Conservation (phyloP, 2,113 vertebrate species). For the Struthio camelus region DNA sequence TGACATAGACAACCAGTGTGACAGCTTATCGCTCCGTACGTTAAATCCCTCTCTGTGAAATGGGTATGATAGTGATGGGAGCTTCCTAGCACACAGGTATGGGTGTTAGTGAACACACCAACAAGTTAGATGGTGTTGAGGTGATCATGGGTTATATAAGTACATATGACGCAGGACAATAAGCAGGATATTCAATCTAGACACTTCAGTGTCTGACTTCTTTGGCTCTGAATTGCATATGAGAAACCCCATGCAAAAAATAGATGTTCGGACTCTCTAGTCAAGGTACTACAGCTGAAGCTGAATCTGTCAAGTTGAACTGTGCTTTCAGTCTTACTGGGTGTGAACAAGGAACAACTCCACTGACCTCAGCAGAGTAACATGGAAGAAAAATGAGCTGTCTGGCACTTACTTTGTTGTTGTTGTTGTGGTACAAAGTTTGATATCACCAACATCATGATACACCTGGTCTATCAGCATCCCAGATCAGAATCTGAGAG, state of each 20-base stretch:
- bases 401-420: not conserved
- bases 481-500: slow-evolving; percentile 16
- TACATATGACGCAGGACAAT: not conserved
- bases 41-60: not conserved
- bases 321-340: not conserved
- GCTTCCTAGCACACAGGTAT: not conserved
- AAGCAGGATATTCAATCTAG: not conserved
- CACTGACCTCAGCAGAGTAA: not conserved
- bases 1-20: not conserved
- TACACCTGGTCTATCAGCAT: not conserved
- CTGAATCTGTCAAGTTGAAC: not conserved
- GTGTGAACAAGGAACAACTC: not conserved
- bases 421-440: not conserved
- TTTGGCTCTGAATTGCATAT: not conserved
- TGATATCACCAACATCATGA: not conserved
- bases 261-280: not conserved
- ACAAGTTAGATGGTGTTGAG: not conserved
- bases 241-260: not conserved
- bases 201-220: accelerated
- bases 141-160: not conserved
- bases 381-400: not conserved
- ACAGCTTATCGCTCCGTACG: not conserved
- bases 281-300: not conserved
- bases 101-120: not conserved
- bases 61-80: not conserved